Conservation (phyloP, 2,888 invertebrate genomes). For the Kuschelorhynchus macadamiae region DNA sequence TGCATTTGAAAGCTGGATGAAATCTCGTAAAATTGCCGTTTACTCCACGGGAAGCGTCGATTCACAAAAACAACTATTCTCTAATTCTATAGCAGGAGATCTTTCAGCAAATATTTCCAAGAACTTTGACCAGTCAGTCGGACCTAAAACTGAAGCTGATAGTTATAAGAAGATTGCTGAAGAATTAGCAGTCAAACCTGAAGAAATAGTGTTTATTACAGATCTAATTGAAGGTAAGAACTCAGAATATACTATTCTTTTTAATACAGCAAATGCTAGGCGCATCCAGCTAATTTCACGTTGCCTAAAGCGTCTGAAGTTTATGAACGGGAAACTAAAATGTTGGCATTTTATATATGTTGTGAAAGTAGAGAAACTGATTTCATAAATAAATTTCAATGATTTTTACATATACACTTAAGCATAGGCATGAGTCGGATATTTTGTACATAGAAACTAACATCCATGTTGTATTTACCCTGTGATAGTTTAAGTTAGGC, state of each 20-base stretch:
- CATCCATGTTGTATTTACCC: no score
- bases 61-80: slow-evolving; percentile 91
- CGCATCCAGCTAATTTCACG: no score
- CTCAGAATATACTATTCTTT: no score
- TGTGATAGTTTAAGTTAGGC: no score
- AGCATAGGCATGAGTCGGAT: no score
- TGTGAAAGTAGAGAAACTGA: no score
- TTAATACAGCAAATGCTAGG: neutral
- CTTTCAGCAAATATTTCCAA: slow-evolving; percentile 80
- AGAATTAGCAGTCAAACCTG: slow-evolving; percentile 75
- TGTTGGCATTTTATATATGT: no score
- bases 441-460: no score
- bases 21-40: slow-evolving; percentile 79
- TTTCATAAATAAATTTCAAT: no score
- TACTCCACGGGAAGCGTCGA: slow-evolving; percentile 94
- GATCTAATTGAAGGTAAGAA: slow-evolving; percentile 83
- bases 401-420: no score
- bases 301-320: no score
- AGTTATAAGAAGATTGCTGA: slow-evolving; percentile 86
- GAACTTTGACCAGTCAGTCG: slow-evolving; percentile 90
- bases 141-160: slow-evolving; percentile 81
- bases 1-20: slow-evolving; percentile 81
- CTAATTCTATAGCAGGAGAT: slow-evolving; percentile 83
- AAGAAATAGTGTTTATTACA: slow-evolving; percentile 87
- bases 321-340: no score